Evolutionary conservation across 2,888 invertebrate species (phyloP), one percentile per base, ranked within the genome.

Genomic region (Steinernema scapterisci): DNA sequence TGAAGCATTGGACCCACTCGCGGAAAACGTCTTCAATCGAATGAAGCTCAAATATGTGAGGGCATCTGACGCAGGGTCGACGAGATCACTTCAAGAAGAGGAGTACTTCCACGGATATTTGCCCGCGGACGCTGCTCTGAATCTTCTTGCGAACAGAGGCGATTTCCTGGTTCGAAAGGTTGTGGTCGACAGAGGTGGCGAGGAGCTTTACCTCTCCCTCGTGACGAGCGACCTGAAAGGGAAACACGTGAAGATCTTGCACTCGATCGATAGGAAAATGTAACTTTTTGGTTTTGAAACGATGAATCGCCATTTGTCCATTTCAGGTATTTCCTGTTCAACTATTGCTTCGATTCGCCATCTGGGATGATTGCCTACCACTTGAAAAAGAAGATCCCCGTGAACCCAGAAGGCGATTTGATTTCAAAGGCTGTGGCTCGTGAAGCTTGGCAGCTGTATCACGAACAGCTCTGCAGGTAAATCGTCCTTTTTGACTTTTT

Each of bases 281-380:
- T 63, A 63, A 27, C 31, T 31, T 21, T 2, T 5, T 63, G 1
- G 63, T 9, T 13, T 19, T 48, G 13, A 3, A 5, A 6, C 9
- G 38, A 38, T 38, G 38, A 9, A 38, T 38, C 38, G 9, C 9
- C 2, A 21, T 19, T 1, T 52, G 11, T 27, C 3, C 13, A 27
- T 25, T 63, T 63, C 31, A 63, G 63, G 31, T 63, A 63, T 25
- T 63, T 63, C 31, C 27, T 63, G 1, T 16, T 31, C 11, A 44
- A 56, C 19, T 51, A 70, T 25, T 73, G 73, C 46, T 73, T 73
- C 51, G 46, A 73, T 54, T 25, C 70, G 3, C 43, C 46, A 1
- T 19, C 73, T n/a, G 74, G 75, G 11, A 74, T 78, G 23, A 74
- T 78, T 46, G 77, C 77, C 13, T 78, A 78, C 46, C 78, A 78